Base-by-base conservation (phyloP, 2,113 vertebrate genomes). In the Rousettus leschenaultii region DNA sequence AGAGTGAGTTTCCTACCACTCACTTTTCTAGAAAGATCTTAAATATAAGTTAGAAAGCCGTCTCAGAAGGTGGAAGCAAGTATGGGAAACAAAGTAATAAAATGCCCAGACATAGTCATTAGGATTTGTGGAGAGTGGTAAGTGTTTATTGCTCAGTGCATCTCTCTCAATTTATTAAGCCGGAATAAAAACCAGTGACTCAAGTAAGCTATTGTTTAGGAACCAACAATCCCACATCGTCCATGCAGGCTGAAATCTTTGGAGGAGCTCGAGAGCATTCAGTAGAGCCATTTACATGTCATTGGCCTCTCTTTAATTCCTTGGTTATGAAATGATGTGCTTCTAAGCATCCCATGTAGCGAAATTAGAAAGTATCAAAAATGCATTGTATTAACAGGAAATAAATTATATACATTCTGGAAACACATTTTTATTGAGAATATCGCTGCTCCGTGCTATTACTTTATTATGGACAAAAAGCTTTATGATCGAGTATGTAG, bases 191-290 rank as follows among this genome's bases (percentile, higher is more conserved):
- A 22, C 73, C 61, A 61, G 65, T 13, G 18, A 33, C 86, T 83
- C 95, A 97, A 97, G 87, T 89, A 94, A 97, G 28, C 74, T 73
- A 26, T 86, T 95, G 82, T 89, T 66, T 59, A 97, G 88, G 24
- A 82, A 53, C 33, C 48, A 61, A 26, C 59, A 24, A 55, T 59
- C 90, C 75, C 65, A 96, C 57, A 51, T 88, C 18, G 85, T 53
- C 71, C 2, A 0, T 9, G 9, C 51, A 71, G 74, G 78, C 82
- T 86, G 57, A 96, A 89, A n/a, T 80, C 77, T 97, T 89, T 84
- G 75, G 21, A 57, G 53, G 38, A 30, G 80, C 22, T 87, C 89
- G 53, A 83, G 35, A 91, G 38, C 74, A 77, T 84, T 96, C 95
- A 86, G 53, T 40, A 88, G 86, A 96, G 93, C 93, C 89, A 79